Percentiles rank a stretch among this genome's conserved stretches.
Evolutionary conservation across 1,140 invertebrate species (phyloP).

Genomic region (fruit fly (Drosophila melanogaster)): DNA sequence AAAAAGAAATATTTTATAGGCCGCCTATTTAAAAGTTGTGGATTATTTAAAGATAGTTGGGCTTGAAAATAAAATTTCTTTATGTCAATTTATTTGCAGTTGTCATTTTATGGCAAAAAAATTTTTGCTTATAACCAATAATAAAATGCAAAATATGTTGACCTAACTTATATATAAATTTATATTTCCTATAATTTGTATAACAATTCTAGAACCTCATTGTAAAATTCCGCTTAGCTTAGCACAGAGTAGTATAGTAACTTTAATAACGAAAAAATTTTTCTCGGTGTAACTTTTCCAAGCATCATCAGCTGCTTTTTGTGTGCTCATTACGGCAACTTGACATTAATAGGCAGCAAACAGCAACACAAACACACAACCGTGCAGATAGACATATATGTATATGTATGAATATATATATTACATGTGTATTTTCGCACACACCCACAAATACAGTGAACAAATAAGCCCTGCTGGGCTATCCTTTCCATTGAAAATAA

Average conservation of each 20-base stretch:
- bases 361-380: conserved; percentile 49
- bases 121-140: too few relatives aligned
- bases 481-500: conserved; percentile 55
- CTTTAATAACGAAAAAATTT: neutral
- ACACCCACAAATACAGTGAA: conserved; percentile 20
- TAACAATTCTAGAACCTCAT: too few relatives aligned
- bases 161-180: too few relatives aligned
- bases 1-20: neutral
- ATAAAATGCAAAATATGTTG: too few relatives aligned
- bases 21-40: too few relatives aligned
- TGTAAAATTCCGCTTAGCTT: too few relatives aligned
- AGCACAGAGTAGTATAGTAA: too few relatives aligned
- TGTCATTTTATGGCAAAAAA: too few relatives aligned
- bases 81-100: too few relatives aligned
- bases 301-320: conserved; percentile 73
- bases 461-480: conserved; percentile 44
- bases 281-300: conserved; percentile 22
- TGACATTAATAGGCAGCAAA: conserved; percentile 77
- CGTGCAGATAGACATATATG: conserved; percentile 10
- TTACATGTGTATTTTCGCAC: conserved; percentile 28
- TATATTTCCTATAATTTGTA: too few relatives aligned
- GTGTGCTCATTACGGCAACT: conserved; percentile 77
- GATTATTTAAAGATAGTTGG: too few relatives aligned
- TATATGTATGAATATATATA: neutral
- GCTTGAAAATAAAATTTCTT: too few relatives aligned